phyloP scores from a whole-genome alignment of 37 sponge, comb jelly and placozoan genomes.

The Beroe forskalii region DNA sequence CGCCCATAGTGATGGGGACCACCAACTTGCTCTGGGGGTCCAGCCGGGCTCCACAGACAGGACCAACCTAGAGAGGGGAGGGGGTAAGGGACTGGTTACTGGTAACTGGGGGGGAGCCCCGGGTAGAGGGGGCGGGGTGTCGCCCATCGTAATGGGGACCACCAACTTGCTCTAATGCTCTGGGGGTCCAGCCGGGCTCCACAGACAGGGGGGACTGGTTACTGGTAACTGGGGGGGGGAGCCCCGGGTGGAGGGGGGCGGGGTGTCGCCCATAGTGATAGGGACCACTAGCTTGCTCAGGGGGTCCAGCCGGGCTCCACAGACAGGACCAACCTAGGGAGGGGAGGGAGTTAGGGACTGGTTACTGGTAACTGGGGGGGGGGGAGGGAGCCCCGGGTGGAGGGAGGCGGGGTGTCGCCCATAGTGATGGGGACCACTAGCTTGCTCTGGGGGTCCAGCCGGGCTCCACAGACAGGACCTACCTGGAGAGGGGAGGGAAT shows the following conservation, averaged over 20 bases:
- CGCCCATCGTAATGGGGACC: not conserved
- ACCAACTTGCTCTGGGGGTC: not conserved
- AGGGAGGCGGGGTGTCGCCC: no score
- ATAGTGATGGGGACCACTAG: not conserved
- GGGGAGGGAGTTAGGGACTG: not conserved
- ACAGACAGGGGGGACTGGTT: no score
- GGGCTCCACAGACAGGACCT: not conserved
- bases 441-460: not conserved
- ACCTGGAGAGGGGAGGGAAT: not conserved
- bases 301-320: constrained; percentile 55
- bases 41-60: not conserved
- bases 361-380: no score
- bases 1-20: not conserved
- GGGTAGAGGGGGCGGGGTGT: no score
- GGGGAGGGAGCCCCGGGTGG: no score
- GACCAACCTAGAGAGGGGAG: not conserved
- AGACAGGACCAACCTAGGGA: constrained; percentile 38
- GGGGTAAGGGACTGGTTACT: not conserved
- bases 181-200: no score
- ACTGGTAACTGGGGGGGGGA: not conserved
- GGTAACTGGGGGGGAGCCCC: not conserved
- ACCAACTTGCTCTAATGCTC: no score
- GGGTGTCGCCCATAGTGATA: constrained; percentile 38
- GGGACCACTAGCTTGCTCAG: constrained; percentile 61
- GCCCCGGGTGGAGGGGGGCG: not conserved